These are phyloP conservation scores for Camelus dromedarius DNA, from an alignment of 2,113 vertebrate species.

Conservation along the genomic window DNA sequence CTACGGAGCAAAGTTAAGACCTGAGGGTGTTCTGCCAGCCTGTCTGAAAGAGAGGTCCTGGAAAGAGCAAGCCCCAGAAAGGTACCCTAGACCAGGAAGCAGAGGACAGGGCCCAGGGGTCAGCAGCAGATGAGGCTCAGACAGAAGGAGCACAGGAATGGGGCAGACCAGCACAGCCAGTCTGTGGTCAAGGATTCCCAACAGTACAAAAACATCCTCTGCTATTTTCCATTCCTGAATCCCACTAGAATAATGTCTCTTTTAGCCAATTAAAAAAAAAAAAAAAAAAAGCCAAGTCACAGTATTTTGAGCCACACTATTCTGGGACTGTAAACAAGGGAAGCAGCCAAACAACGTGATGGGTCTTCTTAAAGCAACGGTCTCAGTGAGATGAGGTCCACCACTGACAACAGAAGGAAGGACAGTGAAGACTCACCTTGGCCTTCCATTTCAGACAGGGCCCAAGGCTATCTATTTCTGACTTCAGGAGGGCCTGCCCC, in stretches of 20 bases:
- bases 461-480: neutral
- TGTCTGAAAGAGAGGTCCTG: neutral
- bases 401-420: neutral
- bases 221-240: slow-evolving; percentile 59
- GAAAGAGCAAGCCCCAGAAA: slow-evolving; percentile 21
- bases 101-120: neutral
- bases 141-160: neutral
- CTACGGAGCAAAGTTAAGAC: neutral
- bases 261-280: slow-evolving; percentile 52
- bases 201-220: slow-evolving; percentile 57
- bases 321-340: slow-evolving; percentile 75
- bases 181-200: slow-evolving; percentile 44
- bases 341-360: slow-evolving; percentile 62
- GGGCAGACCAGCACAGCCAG: neutral
- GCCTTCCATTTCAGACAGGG: neutral
- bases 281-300: slow-evolving; percentile 54
- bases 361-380: slow-evolving; percentile 52
- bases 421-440: neutral
- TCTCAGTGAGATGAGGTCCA: neutral
- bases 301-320: slow-evolving; percentile 74
- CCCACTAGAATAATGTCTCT: slow-evolving; percentile 48
- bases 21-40: neutral
- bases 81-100: neutral
- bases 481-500: neutral
- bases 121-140: neutral